A percentile compares a stretch with the other conserved stretches of the same genome.
Evolutionary conservation across 2,113 vertebrate genomes (phyloP).

Genomic region (Sturnus vulgaris): DNA sequence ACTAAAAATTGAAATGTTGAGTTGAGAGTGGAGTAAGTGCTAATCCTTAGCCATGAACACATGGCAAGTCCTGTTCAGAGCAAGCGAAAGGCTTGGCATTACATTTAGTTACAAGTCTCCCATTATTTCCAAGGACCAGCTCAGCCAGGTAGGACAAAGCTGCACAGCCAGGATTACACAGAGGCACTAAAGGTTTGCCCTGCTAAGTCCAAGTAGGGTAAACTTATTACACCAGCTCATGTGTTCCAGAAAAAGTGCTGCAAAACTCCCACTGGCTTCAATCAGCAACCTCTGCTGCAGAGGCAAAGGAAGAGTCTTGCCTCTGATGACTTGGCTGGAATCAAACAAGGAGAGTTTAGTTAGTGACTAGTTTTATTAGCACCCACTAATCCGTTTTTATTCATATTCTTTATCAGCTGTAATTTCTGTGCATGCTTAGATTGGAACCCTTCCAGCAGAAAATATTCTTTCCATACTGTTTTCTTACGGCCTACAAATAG

Average conservation of each 20-base stretch:
- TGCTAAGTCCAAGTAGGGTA: neutral
- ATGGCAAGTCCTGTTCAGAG: neutral
- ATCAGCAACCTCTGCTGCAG: neutral
- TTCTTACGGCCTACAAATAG: neutral
- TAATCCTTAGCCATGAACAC: neutral
- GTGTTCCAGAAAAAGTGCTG: neutral
- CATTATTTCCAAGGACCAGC: neutral
- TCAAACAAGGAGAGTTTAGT: neutral
- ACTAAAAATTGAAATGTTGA: neutral
- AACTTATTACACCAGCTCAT: neutral
- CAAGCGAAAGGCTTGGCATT: neutral
- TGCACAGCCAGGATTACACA: neutral
- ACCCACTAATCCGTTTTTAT: neutral
- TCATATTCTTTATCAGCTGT: neutral
- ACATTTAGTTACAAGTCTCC: neutral
- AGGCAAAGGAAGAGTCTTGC: neutral
- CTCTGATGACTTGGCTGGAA: neutral
- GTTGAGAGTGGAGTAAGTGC: neutral
- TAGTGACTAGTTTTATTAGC: neutral
- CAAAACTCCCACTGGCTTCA: neutral
- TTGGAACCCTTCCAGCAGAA: neutral
- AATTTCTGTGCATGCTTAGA: neutral
- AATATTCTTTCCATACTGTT: neutral
- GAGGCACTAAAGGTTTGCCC: neutral
- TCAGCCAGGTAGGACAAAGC: neutral